Evolutionary conservation across 2,113 vertebrate species (phyloP).

Genomic region (Labrus mixtus): DNA sequence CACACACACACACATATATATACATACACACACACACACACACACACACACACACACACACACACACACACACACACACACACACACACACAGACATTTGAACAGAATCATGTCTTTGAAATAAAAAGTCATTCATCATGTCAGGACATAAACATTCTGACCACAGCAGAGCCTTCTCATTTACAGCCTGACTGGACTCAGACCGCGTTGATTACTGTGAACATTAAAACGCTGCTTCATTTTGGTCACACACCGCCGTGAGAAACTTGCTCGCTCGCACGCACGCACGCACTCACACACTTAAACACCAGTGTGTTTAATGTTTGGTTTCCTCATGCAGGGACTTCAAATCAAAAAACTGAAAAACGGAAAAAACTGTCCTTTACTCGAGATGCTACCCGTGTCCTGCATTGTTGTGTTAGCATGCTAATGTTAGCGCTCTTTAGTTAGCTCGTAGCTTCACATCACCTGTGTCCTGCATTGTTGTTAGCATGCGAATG

Average conservation of each 20-base stretch:
- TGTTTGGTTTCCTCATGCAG: background rate
- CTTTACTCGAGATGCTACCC: too few relatives aligned
- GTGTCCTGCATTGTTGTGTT: too few relatives aligned
- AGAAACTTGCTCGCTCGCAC: too few relatives aligned
- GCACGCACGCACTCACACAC: background rate
- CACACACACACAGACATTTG: background rate
- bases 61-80: too few relatives aligned
- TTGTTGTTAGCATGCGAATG: too few relatives aligned
- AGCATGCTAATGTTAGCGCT: too few relatives aligned
- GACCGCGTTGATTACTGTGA: conserved; percentile 6
- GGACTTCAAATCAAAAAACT: too few relatives aligned
- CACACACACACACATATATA: too few relatives aligned
- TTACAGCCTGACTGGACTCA: conserved; percentile 8
- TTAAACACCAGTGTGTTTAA: background rate
- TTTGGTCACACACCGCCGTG: background rate
- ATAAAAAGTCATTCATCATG: conserved; percentile 1
- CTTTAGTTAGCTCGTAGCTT: too few relatives aligned
- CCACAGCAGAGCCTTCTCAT: conserved; percentile 17
- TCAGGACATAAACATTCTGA: background rate
- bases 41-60: background rate
- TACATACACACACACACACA: background rate
- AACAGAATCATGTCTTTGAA: background rate
- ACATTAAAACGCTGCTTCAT: too few relatives aligned
- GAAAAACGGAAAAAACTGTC: too few relatives aligned
- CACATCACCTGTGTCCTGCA: too few relatives aligned